A percentile compares a stretch with the other conserved stretches of the same genome.
Conservation (phyloP, 2,113 vertebrate genomes). For the Scomber japonicus region DNA sequence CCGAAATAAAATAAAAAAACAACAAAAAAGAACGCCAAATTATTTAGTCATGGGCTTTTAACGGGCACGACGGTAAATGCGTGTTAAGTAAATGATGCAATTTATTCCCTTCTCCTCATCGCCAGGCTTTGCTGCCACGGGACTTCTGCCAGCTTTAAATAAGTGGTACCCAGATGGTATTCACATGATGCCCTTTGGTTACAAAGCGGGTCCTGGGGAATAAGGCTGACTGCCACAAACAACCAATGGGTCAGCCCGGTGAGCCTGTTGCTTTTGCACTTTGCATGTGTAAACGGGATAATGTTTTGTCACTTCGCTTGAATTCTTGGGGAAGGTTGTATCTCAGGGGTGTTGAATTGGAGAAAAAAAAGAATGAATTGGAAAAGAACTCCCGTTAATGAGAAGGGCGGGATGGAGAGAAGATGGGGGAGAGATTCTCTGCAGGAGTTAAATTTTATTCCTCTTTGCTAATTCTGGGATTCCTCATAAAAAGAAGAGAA, state of each 20-base stretch:
- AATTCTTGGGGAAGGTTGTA: slow-evolving; percentile 87
- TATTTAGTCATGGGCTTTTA: slow-evolving; percentile 97
- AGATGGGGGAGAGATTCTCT: slow-evolving; percentile 60
- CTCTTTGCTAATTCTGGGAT: slow-evolving; percentile 56
- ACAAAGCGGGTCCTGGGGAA: slow-evolving; percentile 90
- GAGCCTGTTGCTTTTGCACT: slow-evolving; percentile 92
- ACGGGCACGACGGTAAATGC: slow-evolving; percentile 92
- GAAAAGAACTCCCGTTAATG: slow-evolving; percentile 86
- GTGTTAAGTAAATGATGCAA: slow-evolving; percentile 99
- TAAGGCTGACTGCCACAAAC: slow-evolving; percentile 90
- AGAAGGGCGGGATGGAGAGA: slow-evolving; percentile 75
- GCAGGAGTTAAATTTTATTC: slow-evolving; percentile 74
- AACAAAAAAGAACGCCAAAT: slow-evolving; percentile 80
- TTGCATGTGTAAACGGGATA: slow-evolving; percentile 92
- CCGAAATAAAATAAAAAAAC: slow-evolving; percentile 82
- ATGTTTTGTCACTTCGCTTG: slow-evolving; percentile 90
- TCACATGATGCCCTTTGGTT: slow-evolving; percentile 94
- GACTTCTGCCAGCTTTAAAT: slow-evolving; percentile 96
- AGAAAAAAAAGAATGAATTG: slow-evolving; percentile 88
- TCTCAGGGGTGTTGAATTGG: slow-evolving; percentile 90
- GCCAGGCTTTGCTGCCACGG: slow-evolving; percentile 93
- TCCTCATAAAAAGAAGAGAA: slow-evolving; percentile 61
- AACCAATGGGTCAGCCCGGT: slow-evolving; percentile 91
- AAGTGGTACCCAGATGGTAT: slow-evolving; percentile 98
- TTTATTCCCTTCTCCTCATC: slow-evolving; percentile 95